Base-by-base conservation (phyloP, 2,797 vertebrate genomes). In the Cygnus olor region DNA sequence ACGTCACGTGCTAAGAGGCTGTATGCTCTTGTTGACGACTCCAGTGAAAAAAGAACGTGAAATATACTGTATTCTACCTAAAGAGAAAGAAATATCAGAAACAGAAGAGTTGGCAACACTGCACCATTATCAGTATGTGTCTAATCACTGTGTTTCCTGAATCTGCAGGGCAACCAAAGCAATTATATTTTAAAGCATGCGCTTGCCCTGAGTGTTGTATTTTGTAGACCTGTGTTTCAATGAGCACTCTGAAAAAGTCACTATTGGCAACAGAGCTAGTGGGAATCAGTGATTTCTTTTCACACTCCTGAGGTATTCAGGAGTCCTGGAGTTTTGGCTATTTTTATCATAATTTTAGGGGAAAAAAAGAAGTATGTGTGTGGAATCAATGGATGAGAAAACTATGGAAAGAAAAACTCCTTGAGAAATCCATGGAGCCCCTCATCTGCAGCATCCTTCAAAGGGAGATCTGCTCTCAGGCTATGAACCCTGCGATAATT, bases 1-100 rank as follows among this genome's bases (percentile, higher is more conserved):
- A 6, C 2, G 72, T 84, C 14, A 32, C 0, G 0, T 40, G 3
- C 36, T 36, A 5, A 9, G 18, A 72, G 18, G 45, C 9, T 12
- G 14, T 18, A 18, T 8, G 36, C 34, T 44, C 15, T 5, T 80
- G 68, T 27, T 61, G 49, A 45, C 42, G 51, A 60, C 27, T 40
- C 30, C 40, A 36, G 40, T 34, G 68, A 80, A 86, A 86, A 44
- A 74, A 74, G 49, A 74, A 65, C 15, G 3, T 42, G 38, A 86
- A 82, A 57, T 68, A 20, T 0, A 44, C 14, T 3, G 5, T 66
- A 17, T 81, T 45, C 24, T 21, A 70, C 11, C 34, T 18, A 72
- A 94, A 81, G 25, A 63, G 44, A 77, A 82, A 66, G 19, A 73
- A 88, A 34, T 24, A 17, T 0, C 3, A 71, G 21, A 47, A 92